Percentiles rank a stretch among this genome's conserved stretches.
Conservation (phyloP, 1,140 invertebrate species). For the Anastrepha obliqua region DNA sequence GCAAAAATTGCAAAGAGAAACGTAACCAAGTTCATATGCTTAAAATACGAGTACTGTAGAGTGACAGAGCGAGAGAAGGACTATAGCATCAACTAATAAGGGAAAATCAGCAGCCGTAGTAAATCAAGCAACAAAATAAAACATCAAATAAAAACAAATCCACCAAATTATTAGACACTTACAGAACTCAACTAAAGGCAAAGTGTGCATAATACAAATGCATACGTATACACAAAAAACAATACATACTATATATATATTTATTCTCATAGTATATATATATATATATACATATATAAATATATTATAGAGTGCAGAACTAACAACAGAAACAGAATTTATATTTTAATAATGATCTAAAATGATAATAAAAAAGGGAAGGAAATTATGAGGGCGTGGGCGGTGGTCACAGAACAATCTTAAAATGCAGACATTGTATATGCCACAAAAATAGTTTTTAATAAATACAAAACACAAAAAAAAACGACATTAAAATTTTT, state of each 20-base stretch:
- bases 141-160: conserved; percentile 37
- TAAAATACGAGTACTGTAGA: not conserved
- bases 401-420: not conserved
- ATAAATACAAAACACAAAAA: not conserved
- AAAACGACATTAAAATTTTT: not conserved
- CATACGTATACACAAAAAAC: not conserved
- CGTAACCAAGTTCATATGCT: conserved; percentile 15
- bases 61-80: not conserved
- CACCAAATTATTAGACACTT: conserved; percentile 45
- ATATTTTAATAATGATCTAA: conserved; percentile 53
- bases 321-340: conserved; percentile 39
- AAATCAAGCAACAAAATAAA: not conserved
- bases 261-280: conserved; percentile 41
- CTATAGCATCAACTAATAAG: not conserved
- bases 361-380: not conserved
- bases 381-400: not conserved
- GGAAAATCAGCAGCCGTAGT: not conserved
- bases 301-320: conserved; percentile 6
- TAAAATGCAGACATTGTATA: not conserved
- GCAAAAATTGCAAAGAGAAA: conserved; percentile 21
- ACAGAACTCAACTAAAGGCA: conserved; percentile 36
- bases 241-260: conserved; percentile 44
- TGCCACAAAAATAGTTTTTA: conserved; percentile 4
- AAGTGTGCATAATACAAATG: not conserved
- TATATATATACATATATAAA: conserved; percentile 9